Evolutionary conservation across 1,140 invertebrate species (phyloP).

Genomic region (Zaprionus ornatus): DNA sequence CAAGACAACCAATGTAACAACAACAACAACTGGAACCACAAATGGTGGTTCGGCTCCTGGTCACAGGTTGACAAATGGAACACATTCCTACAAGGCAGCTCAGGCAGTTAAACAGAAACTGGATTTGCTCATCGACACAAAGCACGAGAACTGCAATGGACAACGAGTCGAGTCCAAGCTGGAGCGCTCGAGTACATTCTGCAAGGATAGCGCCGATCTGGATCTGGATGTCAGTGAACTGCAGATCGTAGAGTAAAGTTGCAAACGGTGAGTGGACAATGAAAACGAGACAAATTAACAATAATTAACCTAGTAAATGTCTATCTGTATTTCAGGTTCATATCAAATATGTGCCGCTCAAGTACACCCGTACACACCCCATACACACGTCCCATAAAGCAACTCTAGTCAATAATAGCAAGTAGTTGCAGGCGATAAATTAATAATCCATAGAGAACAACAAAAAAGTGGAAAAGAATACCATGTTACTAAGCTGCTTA

Average conservation of each 20-base stretch:
- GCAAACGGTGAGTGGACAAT: slow-evolving; percentile 3
- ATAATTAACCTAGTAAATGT: neutral
- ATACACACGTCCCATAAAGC: slow-evolving; percentile 75
- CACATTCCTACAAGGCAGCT: slow-evolving; percentile 50
- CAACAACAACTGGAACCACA: slow-evolving; percentile 59
- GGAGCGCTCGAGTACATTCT: slow-evolving; percentile 83
- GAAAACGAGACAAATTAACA: neutral
- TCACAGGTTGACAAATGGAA: slow-evolving; percentile 45
- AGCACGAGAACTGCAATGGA: slow-evolving; percentile 25
- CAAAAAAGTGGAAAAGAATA: slow-evolving; percentile 39
- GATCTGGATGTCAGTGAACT: slow-evolving; percentile 72
- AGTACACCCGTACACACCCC: slow-evolving; percentile 20
- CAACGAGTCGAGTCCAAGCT: slow-evolving; percentile 75
- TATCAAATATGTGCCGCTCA: slow-evolving; percentile 60
- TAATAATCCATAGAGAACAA: slow-evolving; percentile 46
- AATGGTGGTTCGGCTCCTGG: slow-evolving; percentile 28
- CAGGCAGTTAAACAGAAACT: slow-evolving; percentile 77
- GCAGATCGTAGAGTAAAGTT: slow-evolving; percentile 77
- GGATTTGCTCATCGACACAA: slow-evolving; percentile 74
- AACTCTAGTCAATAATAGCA: slow-evolving; percentile 83
- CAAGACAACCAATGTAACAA: slow-evolving; percentile 57
- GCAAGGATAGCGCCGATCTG: slow-evolving; percentile 79
- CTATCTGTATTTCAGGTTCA: slow-evolving; percentile 29
- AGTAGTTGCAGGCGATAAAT: slow-evolving; percentile 64
- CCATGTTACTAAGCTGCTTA: slow-evolving; percentile 45